Base-by-base conservation (phyloP, 2,888 invertebrate species). In the Drosophila buzzatii region DNA sequence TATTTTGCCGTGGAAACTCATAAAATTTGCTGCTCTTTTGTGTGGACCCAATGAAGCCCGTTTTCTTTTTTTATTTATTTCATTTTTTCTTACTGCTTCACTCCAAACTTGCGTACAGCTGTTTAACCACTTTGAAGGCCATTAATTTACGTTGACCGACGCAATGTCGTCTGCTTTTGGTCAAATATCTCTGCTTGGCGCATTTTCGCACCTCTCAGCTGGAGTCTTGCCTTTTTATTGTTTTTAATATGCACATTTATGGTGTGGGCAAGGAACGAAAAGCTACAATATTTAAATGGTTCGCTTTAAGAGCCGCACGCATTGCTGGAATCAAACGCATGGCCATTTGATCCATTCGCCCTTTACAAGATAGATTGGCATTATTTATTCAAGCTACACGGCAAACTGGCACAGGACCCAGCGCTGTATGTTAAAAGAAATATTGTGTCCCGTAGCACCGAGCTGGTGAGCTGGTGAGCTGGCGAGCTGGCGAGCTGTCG, bases 61-160 rank as follows among this genome's bases (percentile, higher is more conserved):
- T 71, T 39, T 59, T 77, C 27, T 5, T 27, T n/a, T n/a, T 51
- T 37, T 20, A 23, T 23, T 23, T 23, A 23, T 23, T 23, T 23
- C 4, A 3, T 23, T 23, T 23, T 23, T n/a, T n/a, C n/a, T n/a
- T n/a, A n/a, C 37, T 23, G 20, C 8, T 23, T 39, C 37, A 55
- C 74, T 33, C 70, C 16, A n/a, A 23, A 27, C 47, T 64, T 72
- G 39, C 42, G 73, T 41, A 18, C 47, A 35, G n/a, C 27, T 58
- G 61, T 59, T 82, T 73, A 73, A 76, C 79, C 84, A 76, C 72
- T 90, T 87, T 89, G 70, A 86, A 84, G 76, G 69, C 77, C 85
- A 87, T 88, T 90, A 87, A 90, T 88, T 89, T 90, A 75, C 85
- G 76, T 85, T 89, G 85, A 79, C 80, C 89, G 60, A 74, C 67